Conservation (phyloP, 2,797 vertebrate species). For the Zenarchopterus dispar region DNA sequence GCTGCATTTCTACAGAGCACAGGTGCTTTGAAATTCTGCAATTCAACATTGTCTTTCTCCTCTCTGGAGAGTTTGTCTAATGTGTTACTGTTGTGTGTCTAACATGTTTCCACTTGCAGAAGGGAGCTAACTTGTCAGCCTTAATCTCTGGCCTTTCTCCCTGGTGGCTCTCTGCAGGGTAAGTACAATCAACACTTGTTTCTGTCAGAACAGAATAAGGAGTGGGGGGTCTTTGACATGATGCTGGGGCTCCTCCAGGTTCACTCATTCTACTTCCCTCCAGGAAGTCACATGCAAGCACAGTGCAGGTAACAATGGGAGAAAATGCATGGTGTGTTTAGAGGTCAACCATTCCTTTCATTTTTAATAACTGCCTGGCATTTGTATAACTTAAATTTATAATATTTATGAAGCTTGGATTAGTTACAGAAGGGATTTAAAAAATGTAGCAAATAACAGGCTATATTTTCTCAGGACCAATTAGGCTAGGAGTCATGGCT, state of each 20-base stretch:
- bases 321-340: constrained; percentile 29
- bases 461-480: constrained; percentile 58
- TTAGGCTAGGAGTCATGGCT: constrained; percentile 47
- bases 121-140: constrained; percentile 58
- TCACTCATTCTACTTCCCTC: constrained; percentile 39
- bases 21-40: constrained; percentile 24
- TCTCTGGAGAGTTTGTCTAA: constrained; percentile 30
- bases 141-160: constrained; percentile 64
- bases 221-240: constrained; percentile 49
- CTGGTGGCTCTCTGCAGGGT: constrained; percentile 50
- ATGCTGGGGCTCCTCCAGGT: constrained; percentile 38
- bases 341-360: constrained; percentile 61
- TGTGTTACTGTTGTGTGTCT: constrained; percentile 58
- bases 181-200: constrained; percentile 70
- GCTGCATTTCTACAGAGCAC: background rate
- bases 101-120: constrained; percentile 44
- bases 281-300: constrained; percentile 27
- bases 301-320: constrained; percentile 14
- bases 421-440: constrained; percentile 43
- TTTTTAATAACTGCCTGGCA: constrained; percentile 52
- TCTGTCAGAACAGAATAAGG: constrained; percentile 45
- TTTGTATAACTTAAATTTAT: constrained; percentile 40
- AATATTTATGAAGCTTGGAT: constrained; percentile 59
- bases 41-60: constrained; percentile 37
- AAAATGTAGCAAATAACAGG: constrained; percentile 41